Conservation (phyloP, 2,113 vertebrate genomes). For the Phylloscopus whistleri region DNA sequence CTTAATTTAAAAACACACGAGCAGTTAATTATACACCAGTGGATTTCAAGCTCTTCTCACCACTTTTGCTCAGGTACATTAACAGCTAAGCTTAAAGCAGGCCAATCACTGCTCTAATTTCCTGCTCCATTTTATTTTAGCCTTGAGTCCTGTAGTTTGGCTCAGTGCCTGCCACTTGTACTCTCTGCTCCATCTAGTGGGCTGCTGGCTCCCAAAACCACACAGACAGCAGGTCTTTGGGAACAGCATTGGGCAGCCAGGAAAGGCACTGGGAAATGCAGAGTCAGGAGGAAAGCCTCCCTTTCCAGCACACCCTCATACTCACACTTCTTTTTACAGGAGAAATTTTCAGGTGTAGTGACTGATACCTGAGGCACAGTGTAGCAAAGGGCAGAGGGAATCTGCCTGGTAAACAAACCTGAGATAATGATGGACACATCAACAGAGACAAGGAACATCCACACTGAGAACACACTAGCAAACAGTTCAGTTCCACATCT, state of each 20-base stretch:
- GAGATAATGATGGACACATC: not conserved
- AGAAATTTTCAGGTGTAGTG: not conserved
- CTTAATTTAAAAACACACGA: not conserved
- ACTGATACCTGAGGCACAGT: not conserved
- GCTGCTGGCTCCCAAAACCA: not conserved
- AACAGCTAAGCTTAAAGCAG: not conserved
- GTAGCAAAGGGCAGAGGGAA: not conserved
- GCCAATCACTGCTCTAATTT: not conserved
- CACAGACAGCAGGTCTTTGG: not conserved
- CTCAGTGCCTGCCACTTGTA: not conserved
- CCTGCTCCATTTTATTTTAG: not conserved
- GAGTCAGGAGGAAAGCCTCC: not conserved
- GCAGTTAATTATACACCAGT: not conserved
- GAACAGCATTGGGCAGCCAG: not conserved
- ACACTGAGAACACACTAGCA: not conserved
- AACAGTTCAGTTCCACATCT: not conserved
- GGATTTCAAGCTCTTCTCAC: not conserved
- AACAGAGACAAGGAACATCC: not conserved
- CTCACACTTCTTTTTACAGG: not conserved
- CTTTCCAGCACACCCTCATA: not conserved
- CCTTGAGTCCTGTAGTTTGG: not conserved
- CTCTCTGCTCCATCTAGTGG: conserved; percentile 61
- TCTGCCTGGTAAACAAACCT: not conserved
- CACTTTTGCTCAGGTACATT: not conserved
- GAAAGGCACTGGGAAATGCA: not conserved